Evolutionary conservation across 2,797 vertebrate species (phyloP).

Genomic region (Myotis vivesi): DNA sequence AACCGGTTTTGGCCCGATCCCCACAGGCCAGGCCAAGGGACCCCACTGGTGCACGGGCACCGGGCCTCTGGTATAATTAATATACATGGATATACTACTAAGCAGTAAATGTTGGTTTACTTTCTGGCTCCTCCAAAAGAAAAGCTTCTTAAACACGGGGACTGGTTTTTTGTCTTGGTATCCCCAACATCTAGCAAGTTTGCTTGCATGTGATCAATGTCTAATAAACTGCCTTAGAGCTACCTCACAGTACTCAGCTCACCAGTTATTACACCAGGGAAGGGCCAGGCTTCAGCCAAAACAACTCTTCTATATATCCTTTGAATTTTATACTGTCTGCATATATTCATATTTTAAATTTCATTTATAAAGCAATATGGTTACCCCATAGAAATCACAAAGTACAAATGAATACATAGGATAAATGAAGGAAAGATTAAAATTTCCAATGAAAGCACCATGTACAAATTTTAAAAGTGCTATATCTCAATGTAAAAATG

Average conservation of each 20-base stretch:
- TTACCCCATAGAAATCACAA: constrained; percentile 26
- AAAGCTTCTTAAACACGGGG: background rate
- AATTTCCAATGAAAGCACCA: constrained; percentile 23
- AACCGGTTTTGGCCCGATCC: too few relatives aligned
- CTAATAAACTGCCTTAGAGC: background rate
- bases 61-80: too few relatives aligned
- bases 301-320: background rate
- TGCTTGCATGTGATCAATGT: background rate
- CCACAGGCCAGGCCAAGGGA: too few relatives aligned
- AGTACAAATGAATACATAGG: background rate
- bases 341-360: constrained; percentile 3
- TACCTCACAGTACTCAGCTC: background rate
- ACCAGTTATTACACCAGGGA: background rate
- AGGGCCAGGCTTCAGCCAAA: background rate
- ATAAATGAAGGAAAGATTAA: background rate
- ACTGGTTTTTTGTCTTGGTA: background rate
- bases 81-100: background rate
- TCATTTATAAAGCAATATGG: constrained; percentile 25
- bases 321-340: background rate
- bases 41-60: too few relatives aligned
- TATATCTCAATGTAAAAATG: background rate
- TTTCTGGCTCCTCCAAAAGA: background rate
- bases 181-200: background rate
- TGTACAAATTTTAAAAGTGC: constrained; percentile 24
- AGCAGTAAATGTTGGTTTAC: constrained; percentile 4